Base-by-base conservation (phyloP, 1,140 invertebrate genomes). In the Scaptomyza graminum region DNA sequence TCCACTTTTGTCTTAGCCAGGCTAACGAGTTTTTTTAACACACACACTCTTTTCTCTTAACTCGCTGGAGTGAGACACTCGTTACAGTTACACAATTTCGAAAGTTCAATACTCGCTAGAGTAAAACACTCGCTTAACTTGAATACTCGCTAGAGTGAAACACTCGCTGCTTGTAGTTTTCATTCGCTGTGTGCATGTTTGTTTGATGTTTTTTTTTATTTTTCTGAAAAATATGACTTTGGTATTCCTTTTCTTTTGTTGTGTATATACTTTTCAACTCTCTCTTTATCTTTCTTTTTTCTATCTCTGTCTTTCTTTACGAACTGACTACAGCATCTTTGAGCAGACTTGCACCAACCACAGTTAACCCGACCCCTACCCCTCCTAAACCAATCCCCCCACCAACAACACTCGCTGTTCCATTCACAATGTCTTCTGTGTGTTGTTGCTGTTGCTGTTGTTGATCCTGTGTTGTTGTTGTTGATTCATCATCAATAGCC, bases 161-260 rank as follows among this genome's bases (percentile, higher is more conserved):
- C n/a, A 18, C 44, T 37, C 6, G 16, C 11, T 73, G n/a, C n/a
- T 43, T 67, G 44, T 55, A 13, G 2, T 25, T 25, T 25, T 25
- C 28, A 6, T 31, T 61, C n/a, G n/a, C n/a, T n/a, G n/a, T 39
- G 54, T 65, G 65, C 54, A 55, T 79, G 56, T 79, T 66, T 79
- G 18, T 79, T 75, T 51, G 4, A 31, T 31, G 28, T 31, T 31
- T 61, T 72, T 88, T 88, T 76, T 68, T 89, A 89, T 89, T 89
- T 89, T 89, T 89, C 84, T 89, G 76, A 88, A 88, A 88, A 88
- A 88, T 89, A 88, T 88, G 80, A 89, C 84, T 89, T 89, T 89
- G 84, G 84, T 84, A 89, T 89, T 90, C 76, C 82, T 54, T 59
- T 52, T 51, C 15, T 59, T 64, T 75, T 57, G 39, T 37, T 34